Evolutionary conservation across 2,113 vertebrate species (phyloP).

Genomic region (Mus spicilegus): DNA sequence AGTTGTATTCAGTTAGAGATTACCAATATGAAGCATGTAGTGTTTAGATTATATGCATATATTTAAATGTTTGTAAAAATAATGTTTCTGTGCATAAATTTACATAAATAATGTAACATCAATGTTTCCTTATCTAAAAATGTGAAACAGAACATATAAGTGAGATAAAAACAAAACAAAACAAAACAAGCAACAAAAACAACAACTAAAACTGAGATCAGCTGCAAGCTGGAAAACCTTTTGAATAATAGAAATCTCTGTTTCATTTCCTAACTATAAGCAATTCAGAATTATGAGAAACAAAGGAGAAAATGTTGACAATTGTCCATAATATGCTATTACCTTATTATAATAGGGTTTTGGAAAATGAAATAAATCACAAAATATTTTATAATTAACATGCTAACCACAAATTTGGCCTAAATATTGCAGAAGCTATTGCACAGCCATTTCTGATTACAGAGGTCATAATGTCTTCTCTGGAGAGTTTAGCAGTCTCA

Average conservation of each 20-base stretch:
- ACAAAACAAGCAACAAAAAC: background rate
- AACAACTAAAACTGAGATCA: constrained; percentile 34
- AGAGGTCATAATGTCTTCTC: constrained; percentile 70
- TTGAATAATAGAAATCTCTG: constrained; percentile 73
- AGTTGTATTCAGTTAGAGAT: background rate
- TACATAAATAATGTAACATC: constrained; percentile 33
- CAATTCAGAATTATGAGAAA: constrained; percentile 69
- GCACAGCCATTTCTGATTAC: constrained; percentile 65
- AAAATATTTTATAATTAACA: constrained; percentile 66
- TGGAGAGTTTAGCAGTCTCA: background rate
- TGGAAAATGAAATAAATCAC: constrained; percentile 69
- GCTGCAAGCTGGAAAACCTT: constrained; percentile 57
- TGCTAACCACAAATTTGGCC: constrained; percentile 60
- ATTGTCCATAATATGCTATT: constrained; percentile 74
- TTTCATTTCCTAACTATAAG: constrained; percentile 79
- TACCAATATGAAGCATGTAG: background rate
- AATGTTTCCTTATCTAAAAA: constrained; percentile 47
- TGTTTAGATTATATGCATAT: background rate
- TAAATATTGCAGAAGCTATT: constrained; percentile 64
- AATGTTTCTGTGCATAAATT: background rate
- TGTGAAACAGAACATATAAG: constrained; percentile 51
- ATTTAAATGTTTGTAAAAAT: background rate
- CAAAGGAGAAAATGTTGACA: constrained; percentile 70
- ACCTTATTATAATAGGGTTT: constrained; percentile 68
- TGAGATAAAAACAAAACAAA: background rate